phyloP scores from a whole-genome alignment of 2,797 vertebrate genomes.

The Phalloptychus januarius region DNA sequence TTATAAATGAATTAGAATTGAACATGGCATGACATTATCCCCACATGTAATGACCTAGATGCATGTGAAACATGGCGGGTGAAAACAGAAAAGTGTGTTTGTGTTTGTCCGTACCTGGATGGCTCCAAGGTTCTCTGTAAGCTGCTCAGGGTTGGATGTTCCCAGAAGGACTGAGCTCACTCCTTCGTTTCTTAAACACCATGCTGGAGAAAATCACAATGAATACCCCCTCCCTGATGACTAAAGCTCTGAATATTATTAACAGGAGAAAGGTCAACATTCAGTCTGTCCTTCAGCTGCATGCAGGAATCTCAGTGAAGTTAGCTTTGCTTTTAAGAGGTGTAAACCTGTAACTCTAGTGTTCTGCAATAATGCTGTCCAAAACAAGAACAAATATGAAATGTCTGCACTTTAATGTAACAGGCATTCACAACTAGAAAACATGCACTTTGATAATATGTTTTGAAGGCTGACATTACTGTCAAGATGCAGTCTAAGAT shows the following conservation, averaged over 20 bases:
- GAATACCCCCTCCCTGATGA: not conserved
- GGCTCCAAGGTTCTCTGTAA: constrained; percentile 97
- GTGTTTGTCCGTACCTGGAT: constrained; percentile 86
- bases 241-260: constrained; percentile 36
- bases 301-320: not conserved
- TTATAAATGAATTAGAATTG: not conserved
- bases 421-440: not conserved
- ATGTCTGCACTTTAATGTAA: not conserved
- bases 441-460: too few relatives aligned
- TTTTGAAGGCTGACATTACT: not conserved
- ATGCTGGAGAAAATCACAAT: constrained; percentile 78
- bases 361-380: not conserved
- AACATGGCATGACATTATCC: not conserved
- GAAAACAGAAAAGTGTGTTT: constrained; percentile 9
- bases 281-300: not conserved
- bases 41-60: not conserved
- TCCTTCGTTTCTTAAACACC: constrained; percentile 97
- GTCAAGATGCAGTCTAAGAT: not conserved
- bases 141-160: constrained; percentile 95
- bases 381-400: not conserved
- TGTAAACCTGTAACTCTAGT: not conserved
- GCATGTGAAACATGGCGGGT: constrained; percentile 1
- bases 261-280: not conserved
- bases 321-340: not conserved
- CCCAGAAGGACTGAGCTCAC: constrained; percentile 97